phyloP scores from a whole-genome alignment of 2,888 invertebrate species.

The Pachydiplax longipennis region DNA sequence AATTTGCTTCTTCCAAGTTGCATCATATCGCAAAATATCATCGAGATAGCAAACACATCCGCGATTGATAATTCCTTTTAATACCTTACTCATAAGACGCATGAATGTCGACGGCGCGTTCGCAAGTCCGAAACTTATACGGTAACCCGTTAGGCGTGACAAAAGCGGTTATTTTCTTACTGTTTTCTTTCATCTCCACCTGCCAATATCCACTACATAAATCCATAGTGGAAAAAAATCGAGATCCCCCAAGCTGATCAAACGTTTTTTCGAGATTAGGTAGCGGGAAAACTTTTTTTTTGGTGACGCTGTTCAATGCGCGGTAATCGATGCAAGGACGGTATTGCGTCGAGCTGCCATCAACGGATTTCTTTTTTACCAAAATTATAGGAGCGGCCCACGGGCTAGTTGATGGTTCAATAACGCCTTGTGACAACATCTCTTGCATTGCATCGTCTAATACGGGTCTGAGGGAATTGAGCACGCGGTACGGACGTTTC shows the following conservation, averaged over 20 bases:
- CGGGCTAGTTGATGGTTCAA: background rate
- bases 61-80: no score
- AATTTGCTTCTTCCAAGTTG: no score
- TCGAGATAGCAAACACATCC: no score
- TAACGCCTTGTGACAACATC: background rate
- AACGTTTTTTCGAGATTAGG: conserved; percentile 40
- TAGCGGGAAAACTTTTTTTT: conserved; percentile 26
- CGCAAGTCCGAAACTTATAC: no score
- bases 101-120: no score
- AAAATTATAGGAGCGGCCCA: background rate
- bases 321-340: background rate
- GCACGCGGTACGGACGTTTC: background rate
- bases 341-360: background rate
- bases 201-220: no score
- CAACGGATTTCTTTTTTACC: background rate
- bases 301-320: conserved; percentile 4
- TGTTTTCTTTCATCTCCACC: no score
- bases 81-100: no score
- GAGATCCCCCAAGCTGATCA: conserved; percentile 15
- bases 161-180: no score
- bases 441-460: background rate
- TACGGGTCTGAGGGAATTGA: background rate
- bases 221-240: conserved; percentile 44
- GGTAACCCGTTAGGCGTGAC: no score
- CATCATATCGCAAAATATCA: no score